Conservation (phyloP, 2,113 vertebrate species). For the Corynorhinus townsendii region DNA sequence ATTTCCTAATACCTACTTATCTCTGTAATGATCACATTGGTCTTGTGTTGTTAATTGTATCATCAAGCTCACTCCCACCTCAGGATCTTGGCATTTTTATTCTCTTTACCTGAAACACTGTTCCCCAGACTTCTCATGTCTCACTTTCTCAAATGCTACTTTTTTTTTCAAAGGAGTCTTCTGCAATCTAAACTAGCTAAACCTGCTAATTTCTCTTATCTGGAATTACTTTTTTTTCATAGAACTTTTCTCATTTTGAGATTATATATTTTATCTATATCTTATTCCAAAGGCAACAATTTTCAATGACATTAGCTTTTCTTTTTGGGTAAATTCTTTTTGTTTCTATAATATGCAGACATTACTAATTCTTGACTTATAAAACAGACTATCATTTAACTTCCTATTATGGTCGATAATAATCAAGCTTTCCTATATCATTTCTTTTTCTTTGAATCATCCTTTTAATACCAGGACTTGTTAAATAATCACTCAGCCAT, state of each 20-base stretch:
- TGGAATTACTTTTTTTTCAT: background rate
- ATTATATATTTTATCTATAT: background rate
- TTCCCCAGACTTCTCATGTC: background rate
- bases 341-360: background rate
- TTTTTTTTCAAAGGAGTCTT: background rate
- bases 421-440: background rate
- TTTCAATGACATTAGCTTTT: constrained; percentile 12
- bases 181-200: background rate
- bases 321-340: background rate
- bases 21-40: background rate
- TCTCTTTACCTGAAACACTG: background rate
- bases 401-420: background rate
- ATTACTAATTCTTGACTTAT: background rate
- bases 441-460: background rate
- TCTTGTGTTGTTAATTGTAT: background rate
- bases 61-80: background rate
- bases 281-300: background rate
- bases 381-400: background rate
- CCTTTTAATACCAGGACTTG: background rate
- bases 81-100: background rate
- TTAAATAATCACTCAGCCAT: background rate
- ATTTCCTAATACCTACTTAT: background rate
- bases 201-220: background rate
- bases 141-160: background rate
- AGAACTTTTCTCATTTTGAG: background rate